phyloP scores from a whole-genome alignment of 2,888 invertebrate species.

The Ischnura elegans region DNA sequence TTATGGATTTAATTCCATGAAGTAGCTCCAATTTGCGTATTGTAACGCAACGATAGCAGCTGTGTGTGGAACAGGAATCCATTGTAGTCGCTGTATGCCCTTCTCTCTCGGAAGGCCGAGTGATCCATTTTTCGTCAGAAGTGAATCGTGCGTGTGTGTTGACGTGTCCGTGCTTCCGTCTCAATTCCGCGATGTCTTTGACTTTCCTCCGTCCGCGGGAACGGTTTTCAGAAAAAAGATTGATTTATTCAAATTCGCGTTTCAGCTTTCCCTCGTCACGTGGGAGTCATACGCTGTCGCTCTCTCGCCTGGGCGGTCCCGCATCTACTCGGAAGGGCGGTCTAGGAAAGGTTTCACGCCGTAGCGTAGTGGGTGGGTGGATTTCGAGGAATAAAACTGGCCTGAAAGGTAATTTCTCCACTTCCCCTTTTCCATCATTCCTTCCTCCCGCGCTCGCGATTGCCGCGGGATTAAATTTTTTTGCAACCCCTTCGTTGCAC shows the following conservation, averaged over 20 bases:
- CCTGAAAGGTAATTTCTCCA: conserved; percentile 60
- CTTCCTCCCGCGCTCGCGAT: too few species aligned
- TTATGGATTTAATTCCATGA: too few species aligned
- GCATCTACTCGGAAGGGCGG: too few species aligned
- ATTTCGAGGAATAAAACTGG: neutral
- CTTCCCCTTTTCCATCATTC: neutral
- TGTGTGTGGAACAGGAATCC: too few species aligned
- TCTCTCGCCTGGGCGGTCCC: neutral
- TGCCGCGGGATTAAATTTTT: too few species aligned
- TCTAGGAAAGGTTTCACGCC: neutral
- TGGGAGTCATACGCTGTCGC: conserved; percentile 39
- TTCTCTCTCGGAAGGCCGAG: too few species aligned
- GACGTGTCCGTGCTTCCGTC: conserved; percentile 10
- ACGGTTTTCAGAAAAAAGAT: conserved; percentile 24
- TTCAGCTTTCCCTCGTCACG: conserved; percentile 56
- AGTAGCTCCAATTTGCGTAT: too few species aligned
- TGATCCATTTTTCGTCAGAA: neutral
- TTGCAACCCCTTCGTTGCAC: neutral
- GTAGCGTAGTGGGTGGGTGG: neutral
- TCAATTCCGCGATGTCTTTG: neutral
- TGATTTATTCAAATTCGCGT: conserved; percentile 53
- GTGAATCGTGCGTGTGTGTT: neutral
- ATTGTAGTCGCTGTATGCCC: too few species aligned
- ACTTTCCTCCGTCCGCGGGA: neutral
- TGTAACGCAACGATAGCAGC: too few species aligned